Conservation (phyloP, 2,888 invertebrate species). For the Hirtodrosophila duncani region DNA sequence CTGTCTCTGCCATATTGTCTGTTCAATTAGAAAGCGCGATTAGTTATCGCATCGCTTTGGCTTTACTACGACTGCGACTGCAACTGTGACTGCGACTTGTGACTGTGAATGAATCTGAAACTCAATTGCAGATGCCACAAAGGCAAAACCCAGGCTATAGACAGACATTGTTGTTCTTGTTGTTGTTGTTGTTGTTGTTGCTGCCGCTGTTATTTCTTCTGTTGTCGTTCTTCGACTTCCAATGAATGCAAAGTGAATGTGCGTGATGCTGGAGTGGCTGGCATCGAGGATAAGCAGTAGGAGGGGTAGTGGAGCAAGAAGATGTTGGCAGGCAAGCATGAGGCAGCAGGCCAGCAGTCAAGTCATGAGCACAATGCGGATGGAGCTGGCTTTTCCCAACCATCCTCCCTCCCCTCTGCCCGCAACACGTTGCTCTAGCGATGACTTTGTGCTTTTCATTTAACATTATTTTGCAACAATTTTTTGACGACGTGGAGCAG, state of each 20-base stretch:
- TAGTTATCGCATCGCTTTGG: slow-evolving; percentile 28
- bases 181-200: too few relatives aligned
- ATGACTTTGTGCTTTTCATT: slow-evolving; percentile 74
- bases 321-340: too few relatives aligned
- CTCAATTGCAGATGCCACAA: too few relatives aligned
- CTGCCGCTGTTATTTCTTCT: too few relatives aligned
- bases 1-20: slow-evolving; percentile 1
- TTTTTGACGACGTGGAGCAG: slow-evolving; percentile 18
- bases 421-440: slow-evolving; percentile 24
- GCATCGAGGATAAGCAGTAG: slow-evolving; percentile 35
- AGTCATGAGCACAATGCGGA: slow-evolving; percentile 31
- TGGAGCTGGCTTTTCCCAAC: slow-evolving; percentile 2
- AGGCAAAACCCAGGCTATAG: background rate
- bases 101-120: slow-evolving; percentile 44
- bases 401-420: background rate
- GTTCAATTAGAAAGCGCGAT: slow-evolving; percentile 36
- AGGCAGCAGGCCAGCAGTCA: background rate
- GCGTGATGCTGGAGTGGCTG: slow-evolving; percentile 61
- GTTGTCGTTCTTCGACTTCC: slow-evolving; percentile 32
- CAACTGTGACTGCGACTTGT: too few relatives aligned
- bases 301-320: background rate
- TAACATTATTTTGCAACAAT: slow-evolving; percentile 69
- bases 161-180: too few relatives aligned
- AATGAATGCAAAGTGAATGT: slow-evolving; percentile 70
- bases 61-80: too few relatives aligned